Evolutionary conservation across 2,888 invertebrate genomes (phyloP), one percentile per base, ranked within the genome.

Genomic region (Nomada flava): DNA sequence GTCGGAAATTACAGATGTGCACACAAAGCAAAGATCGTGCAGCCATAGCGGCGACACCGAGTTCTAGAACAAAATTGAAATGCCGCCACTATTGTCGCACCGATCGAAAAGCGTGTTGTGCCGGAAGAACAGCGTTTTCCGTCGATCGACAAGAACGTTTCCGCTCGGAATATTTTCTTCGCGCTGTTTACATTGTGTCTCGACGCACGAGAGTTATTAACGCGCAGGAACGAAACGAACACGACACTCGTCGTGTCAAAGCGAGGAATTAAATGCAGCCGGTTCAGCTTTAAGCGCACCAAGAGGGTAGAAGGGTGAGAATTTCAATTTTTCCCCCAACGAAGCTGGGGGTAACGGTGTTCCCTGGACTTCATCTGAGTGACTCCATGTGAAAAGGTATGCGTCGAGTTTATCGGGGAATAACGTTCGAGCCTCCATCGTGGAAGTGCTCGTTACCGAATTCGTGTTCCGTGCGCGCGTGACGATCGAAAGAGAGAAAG

Each of bases 381-480:
- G 47, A 44, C 36, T 13, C 20, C 13, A n/a, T 2, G 65, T 44
- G 69, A 68, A 75, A 70, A 62, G 68, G 52, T 53, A 23, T 29
- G 23, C 29, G n/a, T 59, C 10, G 70, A 63, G 75, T 36, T 36
- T 26, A 18, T 13, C 75, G 15, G 42, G 18, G 63, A 67, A 23
- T 60, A 73, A 57, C 83, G 84, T 81, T 86, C 65, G 69, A 64
- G 20, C 64, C 50, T 52, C 26, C 63, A 64, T 57, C 68, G 72
- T 57, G 76, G 79, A 76, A 83, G 83, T 78, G 73, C 78, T 81
- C 74, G 74, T 83, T 84, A 76, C 75, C 36, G 73, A 68, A 82
- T 86, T 84, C 77, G 70, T 79, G 73, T 72, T 64, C 69, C 52
- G 63, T 65, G 85, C 81, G 76, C 53, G 62, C 67, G 55, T 57